Conservation (phyloP, 2,113 vertebrate species). For the Silurus meridionalis region DNA sequence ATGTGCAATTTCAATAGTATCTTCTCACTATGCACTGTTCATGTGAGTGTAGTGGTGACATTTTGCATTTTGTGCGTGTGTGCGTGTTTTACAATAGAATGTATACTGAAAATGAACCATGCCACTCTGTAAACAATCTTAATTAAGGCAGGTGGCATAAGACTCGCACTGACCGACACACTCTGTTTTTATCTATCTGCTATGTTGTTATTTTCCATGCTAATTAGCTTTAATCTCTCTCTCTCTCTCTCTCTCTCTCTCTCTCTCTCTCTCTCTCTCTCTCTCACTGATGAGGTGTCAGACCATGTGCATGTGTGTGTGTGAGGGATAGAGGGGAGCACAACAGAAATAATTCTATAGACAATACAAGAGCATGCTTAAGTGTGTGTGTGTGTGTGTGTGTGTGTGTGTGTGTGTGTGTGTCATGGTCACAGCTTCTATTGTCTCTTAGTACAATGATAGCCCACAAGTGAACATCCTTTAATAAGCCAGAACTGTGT, state of each 20-base stretch:
- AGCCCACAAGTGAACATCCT: conserved; percentile 69
- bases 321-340: conserved; percentile 1
- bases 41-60: neutral
- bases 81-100: conserved; percentile 28
- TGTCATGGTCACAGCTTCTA: conserved; percentile 64
- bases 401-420: conserved; percentile 35
- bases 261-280: conserved; percentile 35
- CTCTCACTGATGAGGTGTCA: conserved; percentile 18
- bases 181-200: conserved; percentile 48
- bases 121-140: conserved; percentile 72
- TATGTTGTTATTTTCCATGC: conserved; percentile 73
- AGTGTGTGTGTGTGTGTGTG: conserved; percentile 29
- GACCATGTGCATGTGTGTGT: conserved; percentile 5
- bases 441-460: conserved; percentile 73
- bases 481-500: conserved; percentile 66
- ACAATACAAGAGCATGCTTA: conserved; percentile 25
- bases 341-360: conserved; percentile 44
- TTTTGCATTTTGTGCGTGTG: conserved; percentile 20
- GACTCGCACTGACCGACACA: conserved; percentile 48
- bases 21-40: neutral
- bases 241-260: conserved; percentile 38
- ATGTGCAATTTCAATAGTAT: neutral
- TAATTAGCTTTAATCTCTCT: conserved; percentile 74
- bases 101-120: conserved; percentile 56
- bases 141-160: conserved; percentile 71